These are phyloP conservation scores for Trichonephila inaurata DNA, from an alignment of 1,140 invertebrate species.

Conservation along the genomic window DNA sequence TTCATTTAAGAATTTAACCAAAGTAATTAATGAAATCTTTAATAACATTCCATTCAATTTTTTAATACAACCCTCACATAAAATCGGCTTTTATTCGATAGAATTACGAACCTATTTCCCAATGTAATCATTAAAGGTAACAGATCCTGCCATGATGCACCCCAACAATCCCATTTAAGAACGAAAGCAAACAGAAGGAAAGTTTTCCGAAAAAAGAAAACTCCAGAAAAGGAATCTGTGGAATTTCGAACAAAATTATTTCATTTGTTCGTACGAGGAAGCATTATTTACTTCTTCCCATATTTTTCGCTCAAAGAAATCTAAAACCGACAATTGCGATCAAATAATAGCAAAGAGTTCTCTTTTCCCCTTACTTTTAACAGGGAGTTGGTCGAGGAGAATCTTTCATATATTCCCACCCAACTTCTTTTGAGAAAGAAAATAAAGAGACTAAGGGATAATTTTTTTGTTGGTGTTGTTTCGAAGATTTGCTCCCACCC, in stretches of 20 bases:
- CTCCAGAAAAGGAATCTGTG: no score
- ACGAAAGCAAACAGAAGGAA: not conserved
- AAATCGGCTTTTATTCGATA: not conserved
- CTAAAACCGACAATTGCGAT: not conserved
- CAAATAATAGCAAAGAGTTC: not conserved
- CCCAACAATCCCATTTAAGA: not conserved
- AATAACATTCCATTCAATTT: no score
- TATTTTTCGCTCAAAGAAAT: not conserved
- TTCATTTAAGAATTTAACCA: no score
- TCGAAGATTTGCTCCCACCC: no score
- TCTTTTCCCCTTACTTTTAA: not conserved
- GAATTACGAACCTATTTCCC: not conserved
- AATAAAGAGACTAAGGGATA: no score
- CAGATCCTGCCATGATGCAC: not conserved
- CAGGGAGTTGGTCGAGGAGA: not conserved
- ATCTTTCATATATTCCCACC: no score
- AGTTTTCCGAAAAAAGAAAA: not conserved
- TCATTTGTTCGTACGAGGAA: not conserved
- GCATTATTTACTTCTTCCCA: not conserved
- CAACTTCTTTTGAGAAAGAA: no score
- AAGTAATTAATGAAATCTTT: no score
- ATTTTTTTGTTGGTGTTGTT: not conserved
- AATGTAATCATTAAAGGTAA: not conserved
- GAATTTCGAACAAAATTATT: not conserved
- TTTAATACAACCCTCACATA: no score